Conservation (phyloP, 2,888 invertebrate genomes). For the Drosophila vallismaia region DNA sequence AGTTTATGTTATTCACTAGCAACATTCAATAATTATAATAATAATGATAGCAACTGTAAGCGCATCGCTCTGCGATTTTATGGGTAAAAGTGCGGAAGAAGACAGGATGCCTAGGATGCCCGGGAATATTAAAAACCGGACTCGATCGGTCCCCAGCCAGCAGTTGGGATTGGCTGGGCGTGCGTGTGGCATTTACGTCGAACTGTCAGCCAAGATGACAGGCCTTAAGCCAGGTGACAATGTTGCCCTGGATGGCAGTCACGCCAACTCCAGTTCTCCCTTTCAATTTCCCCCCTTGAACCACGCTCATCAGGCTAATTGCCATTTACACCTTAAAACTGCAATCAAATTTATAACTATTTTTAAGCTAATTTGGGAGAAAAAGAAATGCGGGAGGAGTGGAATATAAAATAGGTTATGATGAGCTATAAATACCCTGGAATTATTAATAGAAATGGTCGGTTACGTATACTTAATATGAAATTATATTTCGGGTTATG, state of each 20-base stretch:
- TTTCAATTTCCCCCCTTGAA: not conserved
- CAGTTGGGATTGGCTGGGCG: constrained; percentile 30
- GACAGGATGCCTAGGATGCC: constrained; percentile 41
- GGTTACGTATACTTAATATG: not conserved
- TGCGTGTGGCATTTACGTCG: constrained; percentile 71
- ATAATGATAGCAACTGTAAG: constrained; percentile 52
- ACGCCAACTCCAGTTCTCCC: not conserved
- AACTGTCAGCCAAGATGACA: constrained; percentile 61
- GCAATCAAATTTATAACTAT: constrained; percentile 63
- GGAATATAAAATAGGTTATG: constrained; percentile 6
- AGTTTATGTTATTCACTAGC: constrained; percentile 61
- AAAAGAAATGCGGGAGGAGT: constrained; percentile 25
- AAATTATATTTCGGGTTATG: not conserved
- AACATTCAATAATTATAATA: constrained; percentile 49
- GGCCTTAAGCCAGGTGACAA: constrained; percentile 61
- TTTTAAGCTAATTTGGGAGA: constrained; percentile 36
- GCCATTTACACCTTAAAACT: constrained; percentile 70
- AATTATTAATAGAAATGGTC: not conserved
- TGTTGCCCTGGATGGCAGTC: constrained; percentile 47
- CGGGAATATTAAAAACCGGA: constrained; percentile 36
- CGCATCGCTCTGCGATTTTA: constrained; percentile 69
- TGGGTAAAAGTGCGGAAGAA: constrained; percentile 41
- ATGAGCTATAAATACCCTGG: constrained; percentile 10
- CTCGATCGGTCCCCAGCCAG: constrained; percentile 28
- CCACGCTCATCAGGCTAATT: constrained; percentile 59